phyloP scores from a whole-genome alignment of 1,140 invertebrate species.

The Ceratoteleas bidentatus region DNA sequence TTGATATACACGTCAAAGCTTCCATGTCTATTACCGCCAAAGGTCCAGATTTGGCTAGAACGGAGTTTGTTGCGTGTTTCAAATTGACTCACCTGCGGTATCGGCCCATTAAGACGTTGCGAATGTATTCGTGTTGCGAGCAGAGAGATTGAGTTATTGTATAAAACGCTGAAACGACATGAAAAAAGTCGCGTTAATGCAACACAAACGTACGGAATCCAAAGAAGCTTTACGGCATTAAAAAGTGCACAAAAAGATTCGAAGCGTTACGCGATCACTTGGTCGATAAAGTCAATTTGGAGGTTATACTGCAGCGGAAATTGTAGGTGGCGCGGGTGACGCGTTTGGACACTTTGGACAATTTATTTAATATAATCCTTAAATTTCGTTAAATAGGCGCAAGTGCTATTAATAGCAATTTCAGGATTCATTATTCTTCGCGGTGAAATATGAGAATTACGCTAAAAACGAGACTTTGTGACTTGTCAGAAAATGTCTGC shows the following conservation, averaged over 20 bases:
- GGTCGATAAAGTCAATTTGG: constrained; percentile 16
- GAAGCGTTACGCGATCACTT: constrained; percentile 1
- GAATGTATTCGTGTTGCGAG: neutral
- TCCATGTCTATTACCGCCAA: constrained; percentile 22
- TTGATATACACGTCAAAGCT: constrained; percentile 34
- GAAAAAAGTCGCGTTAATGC: constrained; percentile 5
- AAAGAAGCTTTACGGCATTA: constrained; percentile 37
- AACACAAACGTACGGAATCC: constrained; percentile 18
- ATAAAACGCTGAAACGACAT: neutral
- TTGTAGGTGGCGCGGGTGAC: constrained; percentile 4
- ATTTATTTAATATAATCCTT: too few species aligned
- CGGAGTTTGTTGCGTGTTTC: neutral
- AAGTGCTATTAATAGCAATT: too few species aligned
- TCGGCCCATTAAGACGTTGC: constrained; percentile 1
- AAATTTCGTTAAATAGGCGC: too few species aligned
- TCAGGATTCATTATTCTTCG: too few species aligned
- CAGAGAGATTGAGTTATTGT: constrained; percentile 13
- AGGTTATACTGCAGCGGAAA: neutral
- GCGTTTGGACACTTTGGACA: too few species aligned
- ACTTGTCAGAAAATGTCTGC: too few species aligned
- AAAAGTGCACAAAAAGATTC: constrained; percentile 24
- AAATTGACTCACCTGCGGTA: constrained; percentile 33
- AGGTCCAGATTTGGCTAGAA: neutral
- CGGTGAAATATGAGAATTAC: too few species aligned
- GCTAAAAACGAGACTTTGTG: too few species aligned